A percentile compares a stretch with the other conserved stretches of the same genome.
phyloP scores from a whole-genome alignment of 2,888 invertebrate species.

The Atethmia centrago region DNA sequence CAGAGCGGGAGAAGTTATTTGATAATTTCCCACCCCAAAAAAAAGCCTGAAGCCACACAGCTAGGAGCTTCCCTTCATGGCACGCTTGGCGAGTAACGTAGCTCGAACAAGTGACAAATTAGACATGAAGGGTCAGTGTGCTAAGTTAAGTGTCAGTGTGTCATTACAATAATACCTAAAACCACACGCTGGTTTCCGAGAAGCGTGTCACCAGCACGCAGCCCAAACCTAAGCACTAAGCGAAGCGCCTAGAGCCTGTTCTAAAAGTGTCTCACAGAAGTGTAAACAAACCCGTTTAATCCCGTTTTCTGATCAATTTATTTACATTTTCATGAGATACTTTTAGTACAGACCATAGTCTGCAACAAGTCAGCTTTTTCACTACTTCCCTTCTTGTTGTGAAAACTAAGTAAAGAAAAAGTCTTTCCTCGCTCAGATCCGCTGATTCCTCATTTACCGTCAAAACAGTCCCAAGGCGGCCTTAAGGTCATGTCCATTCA shows the following conservation, averaged over 20 bases:
- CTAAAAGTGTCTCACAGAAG: too few species aligned
- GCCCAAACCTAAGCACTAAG: neutral
- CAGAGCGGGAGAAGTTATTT: too few species aligned
- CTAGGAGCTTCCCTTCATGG: neutral
- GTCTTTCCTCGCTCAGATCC: neutral
- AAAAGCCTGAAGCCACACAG: neutral
- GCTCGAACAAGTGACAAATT: too few species aligned
- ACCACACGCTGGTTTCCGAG: neutral
- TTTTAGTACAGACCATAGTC: neutral
- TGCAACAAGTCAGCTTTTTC: slow-evolving; percentile 13
- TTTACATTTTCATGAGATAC: neutral
- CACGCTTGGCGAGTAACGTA: too few species aligned
- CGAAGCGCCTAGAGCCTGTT: neutral
- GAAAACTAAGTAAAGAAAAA: slow-evolving; percentile 19
- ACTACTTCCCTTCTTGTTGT: neutral
- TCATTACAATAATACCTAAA: neutral
- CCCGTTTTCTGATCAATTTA: neutral
- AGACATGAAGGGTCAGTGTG: too few species aligned
- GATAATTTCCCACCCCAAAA: too few species aligned
- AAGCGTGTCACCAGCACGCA: neutral
- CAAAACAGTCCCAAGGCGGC: slow-evolving; percentile 41
- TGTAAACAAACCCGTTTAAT: too few species aligned
- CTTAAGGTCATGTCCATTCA: slow-evolving; percentile 21
- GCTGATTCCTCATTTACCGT: slow-evolving; percentile 23
- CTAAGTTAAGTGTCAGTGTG: too few species aligned